phyloP scores from a whole-genome alignment of 2,113 vertebrate genomes.

The Ictalurus punctatus region DNA sequence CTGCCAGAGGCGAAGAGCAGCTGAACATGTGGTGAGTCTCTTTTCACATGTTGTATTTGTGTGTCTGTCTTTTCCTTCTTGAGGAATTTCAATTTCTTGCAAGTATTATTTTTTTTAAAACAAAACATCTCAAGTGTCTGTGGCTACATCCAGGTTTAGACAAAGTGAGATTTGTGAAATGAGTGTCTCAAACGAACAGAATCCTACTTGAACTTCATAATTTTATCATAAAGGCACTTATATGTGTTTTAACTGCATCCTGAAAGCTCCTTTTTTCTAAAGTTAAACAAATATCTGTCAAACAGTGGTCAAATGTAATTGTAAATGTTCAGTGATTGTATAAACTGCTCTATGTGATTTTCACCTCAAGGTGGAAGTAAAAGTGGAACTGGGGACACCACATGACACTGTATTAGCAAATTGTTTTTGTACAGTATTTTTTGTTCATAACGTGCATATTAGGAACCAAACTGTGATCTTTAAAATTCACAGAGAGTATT shows the following conservation, averaged over 20 bases:
- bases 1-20: neutral
- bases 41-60: neutral
- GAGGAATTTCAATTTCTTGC: neutral
- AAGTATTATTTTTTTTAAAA: neutral
- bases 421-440: neutral
- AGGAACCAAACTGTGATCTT: neutral
- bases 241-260: neutral
- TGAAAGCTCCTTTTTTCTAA: neutral
- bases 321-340: neutral
- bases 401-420: neutral
- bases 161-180: neutral
- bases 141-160: neutral
- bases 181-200: neutral
- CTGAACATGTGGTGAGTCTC: conserved; percentile 37
- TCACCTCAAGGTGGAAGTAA: neutral
- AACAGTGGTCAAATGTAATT: neutral
- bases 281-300: neutral
- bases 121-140: neutral
- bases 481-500: neutral
- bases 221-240: neutral
- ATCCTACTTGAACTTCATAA: neutral
- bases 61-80: neutral
- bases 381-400: neutral
- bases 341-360: neutral
- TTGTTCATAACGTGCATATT: neutral